A percentile compares a stretch with the other conserved stretches of the same genome.
phyloP scores from a whole-genome alignment of 2,888 invertebrate species.

The Epsilonema sp. region DNA sequence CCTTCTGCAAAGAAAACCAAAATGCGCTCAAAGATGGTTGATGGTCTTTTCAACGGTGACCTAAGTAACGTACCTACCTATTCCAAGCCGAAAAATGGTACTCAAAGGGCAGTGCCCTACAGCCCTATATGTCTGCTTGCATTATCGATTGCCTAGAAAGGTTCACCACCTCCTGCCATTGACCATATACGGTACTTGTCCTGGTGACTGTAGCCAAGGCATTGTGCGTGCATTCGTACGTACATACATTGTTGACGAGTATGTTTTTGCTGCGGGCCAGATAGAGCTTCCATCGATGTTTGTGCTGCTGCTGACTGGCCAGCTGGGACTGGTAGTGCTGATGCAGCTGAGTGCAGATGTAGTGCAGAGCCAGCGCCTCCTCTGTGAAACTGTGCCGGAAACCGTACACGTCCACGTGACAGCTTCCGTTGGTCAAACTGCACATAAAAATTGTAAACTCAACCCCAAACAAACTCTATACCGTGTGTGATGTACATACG shows the following conservation, averaged over 20 bases:
- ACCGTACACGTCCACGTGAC: constrained; percentile 37
- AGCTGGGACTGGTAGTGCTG: constrained; percentile 30
- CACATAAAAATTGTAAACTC: constrained; percentile 7
- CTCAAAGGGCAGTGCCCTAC: too few relatives aligned
- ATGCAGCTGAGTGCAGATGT: constrained; percentile 36
- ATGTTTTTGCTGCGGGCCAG: constrained; percentile 22
- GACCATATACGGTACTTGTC: too few relatives aligned
- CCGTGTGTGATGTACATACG: too few relatives aligned
- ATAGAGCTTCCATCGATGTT: constrained; percentile 30
- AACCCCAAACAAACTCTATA: neutral
- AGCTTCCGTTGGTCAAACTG: constrained; percentile 27
- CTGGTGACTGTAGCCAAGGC: too few relatives aligned
- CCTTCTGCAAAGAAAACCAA: constrained; percentile 27
- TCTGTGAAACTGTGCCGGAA: constrained; percentile 35
- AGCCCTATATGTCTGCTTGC: too few relatives aligned
- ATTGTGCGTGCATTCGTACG: too few relatives aligned
- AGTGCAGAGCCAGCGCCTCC: constrained; percentile 35
- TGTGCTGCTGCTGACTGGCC: constrained; percentile 28
- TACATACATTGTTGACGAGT: constrained; percentile 11
- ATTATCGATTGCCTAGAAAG: too few relatives aligned
- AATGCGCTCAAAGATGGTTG: constrained; percentile 5
- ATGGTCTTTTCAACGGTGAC: constrained; percentile 1
- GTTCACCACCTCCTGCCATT: too few relatives aligned
- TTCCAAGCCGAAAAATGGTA: too few relatives aligned
- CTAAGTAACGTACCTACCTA: neutral